Percentiles rank a stretch among this genome's conserved stretches.
These are phyloP conservation scores for Nineta flava DNA, from an alignment of 2,888 invertebrate species.

Conservation along the genomic window DNA sequence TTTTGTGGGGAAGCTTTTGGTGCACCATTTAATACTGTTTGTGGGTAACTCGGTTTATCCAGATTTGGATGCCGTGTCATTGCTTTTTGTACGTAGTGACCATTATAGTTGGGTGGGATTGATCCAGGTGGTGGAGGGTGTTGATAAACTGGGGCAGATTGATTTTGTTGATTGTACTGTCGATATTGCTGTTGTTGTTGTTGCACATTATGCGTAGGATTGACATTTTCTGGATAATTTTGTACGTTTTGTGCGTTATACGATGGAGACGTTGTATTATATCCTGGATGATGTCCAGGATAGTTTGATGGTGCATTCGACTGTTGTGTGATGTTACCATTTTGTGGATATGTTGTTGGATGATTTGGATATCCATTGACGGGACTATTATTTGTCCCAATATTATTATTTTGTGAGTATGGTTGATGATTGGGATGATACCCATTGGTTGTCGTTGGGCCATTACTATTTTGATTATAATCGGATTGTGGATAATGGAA, in stretches of 20 bases:
- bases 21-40: slow-evolving; percentile 17
- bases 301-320: background rate
- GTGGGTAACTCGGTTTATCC: slow-evolving; percentile 2
- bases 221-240: background rate
- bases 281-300: background rate
- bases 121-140: slow-evolving; percentile 22
- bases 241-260: background rate
- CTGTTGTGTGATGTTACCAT: background rate
- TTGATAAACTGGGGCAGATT: slow-evolving; percentile 16
- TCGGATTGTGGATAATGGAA: slow-evolving; percentile 3
- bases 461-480: background rate
- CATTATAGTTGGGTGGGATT: background rate
- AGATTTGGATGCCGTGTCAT: background rate
- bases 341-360: slow-evolving; percentile 3
- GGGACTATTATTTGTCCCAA: too few relatives aligned
- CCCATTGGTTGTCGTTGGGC: background rate
- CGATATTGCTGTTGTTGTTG: slow-evolving; percentile 20
- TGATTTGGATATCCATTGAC: slow-evolving; percentile 3
- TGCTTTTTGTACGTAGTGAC: slow-evolving; percentile 1
- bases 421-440: too few relatives aligned
- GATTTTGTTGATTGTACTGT: slow-evolving; percentile 10
- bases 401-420: too few relatives aligned
- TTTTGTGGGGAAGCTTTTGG: slow-evolving; percentile 15
- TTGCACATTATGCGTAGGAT: background rate
- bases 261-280: too few relatives aligned